phyloP scores from a whole-genome alignment of 2,113 vertebrate species.

The Rhinopithecus roxellana region DNA sequence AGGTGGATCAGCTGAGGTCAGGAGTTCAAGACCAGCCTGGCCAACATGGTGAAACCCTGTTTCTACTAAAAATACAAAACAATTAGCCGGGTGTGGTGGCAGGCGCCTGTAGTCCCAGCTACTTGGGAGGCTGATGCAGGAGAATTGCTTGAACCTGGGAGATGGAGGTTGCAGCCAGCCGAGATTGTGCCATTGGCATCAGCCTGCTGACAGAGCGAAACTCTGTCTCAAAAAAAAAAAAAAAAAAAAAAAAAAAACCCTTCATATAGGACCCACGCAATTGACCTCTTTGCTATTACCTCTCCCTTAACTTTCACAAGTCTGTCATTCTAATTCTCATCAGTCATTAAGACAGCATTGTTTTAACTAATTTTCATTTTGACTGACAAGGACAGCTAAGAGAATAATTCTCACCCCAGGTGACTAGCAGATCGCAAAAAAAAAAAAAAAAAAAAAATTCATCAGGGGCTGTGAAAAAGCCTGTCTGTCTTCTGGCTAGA shows the following conservation, averaged over 20 bases:
- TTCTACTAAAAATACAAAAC: background rate
- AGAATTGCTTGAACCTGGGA: background rate
- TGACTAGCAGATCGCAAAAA: background rate
- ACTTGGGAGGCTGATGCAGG: background rate
- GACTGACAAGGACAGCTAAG: conserved; percentile 1
- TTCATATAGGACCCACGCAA: background rate
- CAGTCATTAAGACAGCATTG: background rate
- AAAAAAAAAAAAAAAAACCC: background rate
- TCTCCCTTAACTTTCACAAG: background rate
- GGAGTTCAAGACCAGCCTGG: background rate
- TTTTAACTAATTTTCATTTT: conserved; percentile 25
- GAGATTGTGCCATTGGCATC: background rate
- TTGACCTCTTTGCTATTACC: background rate
- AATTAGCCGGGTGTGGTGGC: background rate
- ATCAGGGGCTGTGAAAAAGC: background rate
- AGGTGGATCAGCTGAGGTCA: background rate
- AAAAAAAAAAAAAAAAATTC: background rate
- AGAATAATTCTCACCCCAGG: background rate
- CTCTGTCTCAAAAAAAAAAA: background rate
- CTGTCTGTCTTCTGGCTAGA: conserved; percentile 17
- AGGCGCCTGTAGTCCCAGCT: background rate
- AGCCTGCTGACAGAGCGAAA: background rate
- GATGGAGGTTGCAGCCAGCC: background rate
- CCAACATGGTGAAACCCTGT: background rate
- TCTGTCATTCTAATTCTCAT: background rate